These are phyloP conservation scores for Cantharis flavilabris DNA, from an alignment of 2,888 invertebrate genomes.

Conservation along the genomic window DNA sequence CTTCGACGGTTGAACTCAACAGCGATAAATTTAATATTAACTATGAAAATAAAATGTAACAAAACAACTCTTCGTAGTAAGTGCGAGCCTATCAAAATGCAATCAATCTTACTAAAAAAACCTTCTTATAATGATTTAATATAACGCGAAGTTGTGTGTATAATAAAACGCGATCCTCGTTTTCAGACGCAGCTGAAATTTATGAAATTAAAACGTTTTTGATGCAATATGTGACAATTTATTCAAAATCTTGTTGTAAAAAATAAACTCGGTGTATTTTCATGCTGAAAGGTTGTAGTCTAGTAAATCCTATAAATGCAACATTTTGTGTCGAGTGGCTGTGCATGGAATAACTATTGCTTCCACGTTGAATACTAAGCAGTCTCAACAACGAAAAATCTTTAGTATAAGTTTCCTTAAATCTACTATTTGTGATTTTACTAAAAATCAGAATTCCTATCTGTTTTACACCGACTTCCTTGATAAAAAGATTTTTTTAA, in stretches of 20 bases:
- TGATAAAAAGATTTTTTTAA: not conserved
- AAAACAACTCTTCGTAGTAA: not conserved
- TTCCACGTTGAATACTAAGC: not conserved
- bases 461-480: not conserved
- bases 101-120: constrained; percentile 17
- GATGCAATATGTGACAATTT: not conserved
- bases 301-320: constrained; percentile 4
- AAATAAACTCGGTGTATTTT: not conserved
- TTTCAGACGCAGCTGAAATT: not conserved
- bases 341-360: constrained; percentile 2
- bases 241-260: not conserved
- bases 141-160: not conserved
- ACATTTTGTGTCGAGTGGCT: constrained; percentile 2
- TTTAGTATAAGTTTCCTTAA: not conserved
- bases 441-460: not conserved
- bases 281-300: constrained; percentile 1
- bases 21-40: not conserved
- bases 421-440: constrained; percentile 1
- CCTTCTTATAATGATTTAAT: not conserved
- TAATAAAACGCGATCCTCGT: not conserved
- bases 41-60: not conserved
- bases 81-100: constrained; percentile 6
- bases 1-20: not conserved
- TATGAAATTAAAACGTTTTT: not conserved
- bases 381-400: not conserved